These are phyloP conservation scores for Coptodon bakossiorum DNA, from an alignment of 2,113 vertebrate species.

Conservation along the genomic window DNA sequence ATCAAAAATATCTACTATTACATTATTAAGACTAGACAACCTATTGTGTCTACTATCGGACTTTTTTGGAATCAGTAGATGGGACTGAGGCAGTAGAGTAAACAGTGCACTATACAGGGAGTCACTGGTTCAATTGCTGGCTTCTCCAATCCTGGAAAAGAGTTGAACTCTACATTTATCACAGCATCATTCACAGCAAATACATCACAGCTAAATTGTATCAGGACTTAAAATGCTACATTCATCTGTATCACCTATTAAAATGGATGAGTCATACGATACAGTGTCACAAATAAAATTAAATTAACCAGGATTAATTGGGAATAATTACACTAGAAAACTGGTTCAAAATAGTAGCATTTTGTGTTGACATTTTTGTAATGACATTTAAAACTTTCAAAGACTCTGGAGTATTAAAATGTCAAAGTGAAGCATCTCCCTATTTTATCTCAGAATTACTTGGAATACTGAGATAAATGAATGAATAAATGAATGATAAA, in stretches of 20 bases:
- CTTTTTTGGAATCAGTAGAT: not conserved
- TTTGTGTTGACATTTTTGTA: not conserved
- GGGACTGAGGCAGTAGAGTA: not conserved
- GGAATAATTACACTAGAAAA: not conserved
- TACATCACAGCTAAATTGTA: not conserved
- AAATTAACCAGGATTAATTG: not conserved
- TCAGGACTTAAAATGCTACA: not conserved
- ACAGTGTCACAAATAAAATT: not conserved
- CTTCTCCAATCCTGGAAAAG: not conserved
- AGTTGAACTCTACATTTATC: not conserved
- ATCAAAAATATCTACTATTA: not conserved
- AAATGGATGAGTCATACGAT: not conserved
- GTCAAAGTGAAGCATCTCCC: not conserved
- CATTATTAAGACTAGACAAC: not conserved
- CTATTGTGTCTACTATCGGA: not conserved
- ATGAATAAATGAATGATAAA: not conserved
- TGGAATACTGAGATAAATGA: not conserved
- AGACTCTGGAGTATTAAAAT: not conserved
- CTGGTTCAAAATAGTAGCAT: not conserved
- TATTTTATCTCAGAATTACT: not conserved
- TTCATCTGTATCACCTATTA: not conserved
- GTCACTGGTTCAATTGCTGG: not conserved
- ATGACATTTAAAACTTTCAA: not conserved
- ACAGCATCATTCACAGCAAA: not conserved
- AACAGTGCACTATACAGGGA: not conserved